Conservation (phyloP, 2,797 vertebrate species). For the Arctocebus calabarensis region DNA sequence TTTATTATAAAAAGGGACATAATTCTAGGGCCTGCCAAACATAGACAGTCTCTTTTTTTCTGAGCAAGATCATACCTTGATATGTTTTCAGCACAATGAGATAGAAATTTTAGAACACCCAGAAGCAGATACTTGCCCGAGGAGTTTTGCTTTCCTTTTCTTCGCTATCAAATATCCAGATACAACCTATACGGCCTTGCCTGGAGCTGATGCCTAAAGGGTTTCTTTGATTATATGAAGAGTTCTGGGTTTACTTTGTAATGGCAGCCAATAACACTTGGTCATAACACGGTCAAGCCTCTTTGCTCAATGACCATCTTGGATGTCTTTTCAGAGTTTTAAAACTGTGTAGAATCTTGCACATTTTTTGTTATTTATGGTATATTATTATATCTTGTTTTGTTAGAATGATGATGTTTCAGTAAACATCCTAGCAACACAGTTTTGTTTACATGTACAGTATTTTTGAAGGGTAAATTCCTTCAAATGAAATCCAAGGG, state of each 20-base stretch:
- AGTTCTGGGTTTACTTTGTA: constrained; percentile 22
- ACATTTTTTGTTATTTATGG: not conserved
- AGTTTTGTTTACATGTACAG: constrained; percentile 15
- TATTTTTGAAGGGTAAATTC: constrained; percentile 41
- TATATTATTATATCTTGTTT: not conserved
- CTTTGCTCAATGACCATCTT: not conserved
- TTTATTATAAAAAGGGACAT: constrained; percentile 28
- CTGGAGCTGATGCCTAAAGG: not conserved
- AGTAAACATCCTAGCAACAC: not conserved
- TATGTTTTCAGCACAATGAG: not conserved
- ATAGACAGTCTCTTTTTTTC: not conserved
- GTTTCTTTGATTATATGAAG: not conserved
- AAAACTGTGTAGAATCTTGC: not conserved
- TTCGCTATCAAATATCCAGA: constrained; percentile 16
- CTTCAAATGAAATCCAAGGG: not conserved
- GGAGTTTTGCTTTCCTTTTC: constrained; percentile 21
- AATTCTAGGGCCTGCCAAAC: not conserved
- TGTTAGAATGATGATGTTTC: not conserved
- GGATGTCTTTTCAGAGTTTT: not conserved
- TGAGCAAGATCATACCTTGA: not conserved
- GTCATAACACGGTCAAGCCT: not conserved
- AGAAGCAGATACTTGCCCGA: not conserved
- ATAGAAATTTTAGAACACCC: constrained; percentile 27
- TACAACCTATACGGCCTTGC: constrained; percentile 4
- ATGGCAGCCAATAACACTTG: not conserved